phyloP scores from a whole-genome alignment of 2,113 vertebrate species.

The Delphinapterus leucas region DNA sequence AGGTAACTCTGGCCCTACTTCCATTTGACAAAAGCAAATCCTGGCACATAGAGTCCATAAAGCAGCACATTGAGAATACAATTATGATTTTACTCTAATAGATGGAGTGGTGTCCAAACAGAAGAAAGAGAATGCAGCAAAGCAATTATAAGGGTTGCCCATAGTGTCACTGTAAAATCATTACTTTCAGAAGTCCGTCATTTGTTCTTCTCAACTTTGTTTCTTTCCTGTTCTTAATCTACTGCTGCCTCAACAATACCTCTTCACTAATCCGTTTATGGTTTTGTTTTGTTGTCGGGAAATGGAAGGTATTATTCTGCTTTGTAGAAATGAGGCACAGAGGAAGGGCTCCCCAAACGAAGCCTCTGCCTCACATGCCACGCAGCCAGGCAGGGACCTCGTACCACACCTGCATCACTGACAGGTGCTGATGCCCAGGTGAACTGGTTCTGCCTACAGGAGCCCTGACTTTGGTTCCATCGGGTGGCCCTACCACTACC shows the following conservation, averaged over 20 bases:
- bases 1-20: accelerated
- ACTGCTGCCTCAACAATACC: too few species aligned
- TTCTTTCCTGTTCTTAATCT: background rate
- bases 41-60: background rate
- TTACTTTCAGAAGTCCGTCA: background rate
- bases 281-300: background rate
- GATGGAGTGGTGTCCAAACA: background rate
- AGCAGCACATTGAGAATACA: background rate
- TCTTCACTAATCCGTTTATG: background rate
- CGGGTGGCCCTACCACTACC: accelerated
- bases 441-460: background rate
- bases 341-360: background rate
- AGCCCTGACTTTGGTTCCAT: background rate
- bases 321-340: background rate
- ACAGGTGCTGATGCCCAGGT: background rate
- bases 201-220: background rate
- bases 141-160: background rate
- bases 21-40: background rate
- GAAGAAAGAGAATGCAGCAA: background rate
- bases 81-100: background rate
- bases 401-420: accelerated
- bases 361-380: background rate
- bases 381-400: background rate
- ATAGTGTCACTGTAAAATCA: background rate
- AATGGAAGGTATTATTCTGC: background rate